phyloP scores from a whole-genome alignment of 2,113 vertebrate genomes.

The Erythrocercus mccallii region DNA sequence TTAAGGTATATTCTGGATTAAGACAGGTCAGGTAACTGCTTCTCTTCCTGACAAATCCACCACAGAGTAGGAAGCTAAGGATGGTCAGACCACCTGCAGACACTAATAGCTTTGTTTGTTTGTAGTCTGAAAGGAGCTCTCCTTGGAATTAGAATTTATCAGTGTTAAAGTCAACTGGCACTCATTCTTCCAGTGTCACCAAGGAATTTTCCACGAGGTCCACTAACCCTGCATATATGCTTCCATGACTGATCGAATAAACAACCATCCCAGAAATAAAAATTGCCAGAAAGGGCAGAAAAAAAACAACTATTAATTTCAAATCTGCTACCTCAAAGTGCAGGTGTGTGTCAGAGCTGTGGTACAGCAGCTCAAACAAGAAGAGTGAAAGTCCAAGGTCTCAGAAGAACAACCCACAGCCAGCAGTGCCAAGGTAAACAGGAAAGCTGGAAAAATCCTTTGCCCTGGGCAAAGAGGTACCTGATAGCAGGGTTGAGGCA shows the following conservation, averaged over 20 bases:
- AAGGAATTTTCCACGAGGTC: background rate
- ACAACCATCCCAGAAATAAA: background rate
- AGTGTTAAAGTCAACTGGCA: background rate
- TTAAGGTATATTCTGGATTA: background rate
- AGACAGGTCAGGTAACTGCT: conserved; percentile 24
- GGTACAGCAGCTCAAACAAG: background rate
- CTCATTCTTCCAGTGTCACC: background rate
- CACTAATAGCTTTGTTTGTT: background rate
- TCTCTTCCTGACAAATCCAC: background rate
- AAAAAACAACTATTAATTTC: background rate
- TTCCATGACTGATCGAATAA: rapidly evolving
- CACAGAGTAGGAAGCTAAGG: background rate
- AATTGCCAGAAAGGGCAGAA: background rate
- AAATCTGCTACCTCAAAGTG: background rate
- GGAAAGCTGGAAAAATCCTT: background rate
- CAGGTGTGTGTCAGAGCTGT: background rate
- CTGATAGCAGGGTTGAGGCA: background rate
- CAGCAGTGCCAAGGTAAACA: background rate
- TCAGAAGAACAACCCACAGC: background rate
- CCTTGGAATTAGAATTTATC: background rate
- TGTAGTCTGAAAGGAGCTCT: background rate
- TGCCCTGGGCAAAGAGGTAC: rapidly evolving
- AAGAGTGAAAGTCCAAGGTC: background rate
- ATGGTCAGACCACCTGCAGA: background rate
- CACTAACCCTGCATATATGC: background rate